These are phyloP conservation scores for Silvanus unidentatus DNA, from an alignment of 2,888 invertebrate species.

Conservation along the genomic window DNA sequence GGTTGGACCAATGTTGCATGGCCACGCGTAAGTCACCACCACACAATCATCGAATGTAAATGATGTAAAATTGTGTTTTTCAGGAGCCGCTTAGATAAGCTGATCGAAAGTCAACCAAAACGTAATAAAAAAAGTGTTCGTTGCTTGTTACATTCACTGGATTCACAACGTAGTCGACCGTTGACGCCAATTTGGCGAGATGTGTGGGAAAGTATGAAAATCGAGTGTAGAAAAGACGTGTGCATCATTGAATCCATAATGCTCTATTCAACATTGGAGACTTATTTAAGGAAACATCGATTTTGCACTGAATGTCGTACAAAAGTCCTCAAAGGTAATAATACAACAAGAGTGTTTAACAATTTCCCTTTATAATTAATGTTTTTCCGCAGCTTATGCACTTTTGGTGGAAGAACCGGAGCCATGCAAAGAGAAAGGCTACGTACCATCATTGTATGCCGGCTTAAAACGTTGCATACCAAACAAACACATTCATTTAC, in stretches of 20 bases:
- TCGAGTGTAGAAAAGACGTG: conserved; percentile 75
- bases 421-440: conserved; percentile 82
- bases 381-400: conserved; percentile 63
- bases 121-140: conserved; percentile 84
- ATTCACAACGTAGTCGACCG: conserved; percentile 73
- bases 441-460: conserved; percentile 77
- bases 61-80: conserved; percentile 23
- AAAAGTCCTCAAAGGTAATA: conserved; percentile 61
- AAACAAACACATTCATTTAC: conserved; percentile 83
- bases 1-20: conserved; percentile 77
- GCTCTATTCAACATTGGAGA: conserved; percentile 79
- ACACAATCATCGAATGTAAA: conserved; percentile 2
- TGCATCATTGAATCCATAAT: conserved; percentile 81
- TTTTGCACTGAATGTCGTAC: conserved; percentile 92
- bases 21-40: conserved; percentile 66
- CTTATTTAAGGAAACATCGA: conserved; percentile 86
- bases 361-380: background rate
- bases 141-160: conserved; percentile 84
- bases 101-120: conserved; percentile 74
- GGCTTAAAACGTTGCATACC: conserved; percentile 81
- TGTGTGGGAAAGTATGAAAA: conserved; percentile 80
- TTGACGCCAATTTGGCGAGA: conserved; percentile 71
- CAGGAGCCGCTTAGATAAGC: conserved; percentile 68
- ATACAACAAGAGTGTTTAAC: background rate
- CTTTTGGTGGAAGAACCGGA: conserved; percentile 80